Percentiles rank a stretch among this genome's conserved stretches.
Evolutionary conservation across 2,888 invertebrate species (phyloP).

Genomic region (Calliphora vomitoria): DNA sequence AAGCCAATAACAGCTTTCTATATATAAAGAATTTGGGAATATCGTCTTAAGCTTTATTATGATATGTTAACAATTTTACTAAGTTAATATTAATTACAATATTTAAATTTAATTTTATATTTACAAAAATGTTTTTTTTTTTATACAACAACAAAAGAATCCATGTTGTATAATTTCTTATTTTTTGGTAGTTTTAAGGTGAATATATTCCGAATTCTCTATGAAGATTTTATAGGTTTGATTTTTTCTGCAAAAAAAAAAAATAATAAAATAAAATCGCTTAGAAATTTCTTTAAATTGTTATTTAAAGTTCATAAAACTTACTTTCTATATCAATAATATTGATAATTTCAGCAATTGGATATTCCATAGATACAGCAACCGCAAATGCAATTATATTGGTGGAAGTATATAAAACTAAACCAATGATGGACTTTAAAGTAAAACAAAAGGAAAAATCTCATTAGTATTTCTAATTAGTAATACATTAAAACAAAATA

Average conservation of each 20-base stretch:
- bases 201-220: background rate
- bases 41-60: too few species aligned
- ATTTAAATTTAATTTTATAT: background rate
- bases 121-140: background rate
- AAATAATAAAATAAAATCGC: background rate
- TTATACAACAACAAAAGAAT: background rate
- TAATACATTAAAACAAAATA: too few species aligned
- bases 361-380: slow-evolving; percentile 51
- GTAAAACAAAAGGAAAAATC: background rate
- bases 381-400: slow-evolving; percentile 27
- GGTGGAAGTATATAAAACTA: background rate
- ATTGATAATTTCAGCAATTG: slow-evolving; percentile 38
- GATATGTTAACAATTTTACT: too few species aligned
- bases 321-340: slow-evolving; percentile 53
- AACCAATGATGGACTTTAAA: background rate
- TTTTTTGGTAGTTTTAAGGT: background rate
- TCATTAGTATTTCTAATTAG: background rate
- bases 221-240: background rate
- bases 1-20: too few species aligned
- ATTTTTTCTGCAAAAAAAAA: slow-evolving; percentile 2
- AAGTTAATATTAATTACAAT: too few species aligned
- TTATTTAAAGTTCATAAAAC: background rate
- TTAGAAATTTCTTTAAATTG: background rate
- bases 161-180: background rate
- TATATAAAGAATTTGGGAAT: too few species aligned